These are phyloP conservation scores for Sebastolobus altivelis DNA, from an alignment of 2,797 vertebrate genomes.

Conservation along the genomic window DNA sequence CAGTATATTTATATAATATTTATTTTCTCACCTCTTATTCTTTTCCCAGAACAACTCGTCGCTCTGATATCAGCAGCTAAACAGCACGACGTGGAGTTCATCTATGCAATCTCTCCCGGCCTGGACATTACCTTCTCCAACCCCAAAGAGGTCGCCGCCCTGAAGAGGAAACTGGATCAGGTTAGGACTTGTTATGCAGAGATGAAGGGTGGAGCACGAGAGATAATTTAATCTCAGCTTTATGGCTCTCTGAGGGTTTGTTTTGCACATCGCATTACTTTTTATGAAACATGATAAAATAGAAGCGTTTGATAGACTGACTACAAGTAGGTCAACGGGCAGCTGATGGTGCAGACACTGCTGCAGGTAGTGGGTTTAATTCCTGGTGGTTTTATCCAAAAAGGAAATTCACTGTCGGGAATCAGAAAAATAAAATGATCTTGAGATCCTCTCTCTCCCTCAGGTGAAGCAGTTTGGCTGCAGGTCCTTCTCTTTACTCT, in stretches of 20 bases:
- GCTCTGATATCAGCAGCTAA: constrained; percentile 93
- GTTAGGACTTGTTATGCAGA: constrained; percentile 74
- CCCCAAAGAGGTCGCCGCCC: constrained; percentile 91
- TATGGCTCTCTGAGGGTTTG: constrained; percentile 35
- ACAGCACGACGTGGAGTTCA: constrained; percentile 91
- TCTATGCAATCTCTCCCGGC: constrained; percentile 98
- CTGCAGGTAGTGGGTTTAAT: constrained; percentile 2
- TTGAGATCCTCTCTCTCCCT: neutral
- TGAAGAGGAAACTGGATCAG: constrained; percentile 97
- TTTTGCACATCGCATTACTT: neutral
- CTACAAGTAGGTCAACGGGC: neutral
- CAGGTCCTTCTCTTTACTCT: constrained; percentile 95
- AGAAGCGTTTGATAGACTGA: neutral
- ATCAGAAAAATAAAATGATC: neutral
- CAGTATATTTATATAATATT: neutral
- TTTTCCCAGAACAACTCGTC: constrained; percentile 90
- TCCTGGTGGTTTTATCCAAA: neutral
- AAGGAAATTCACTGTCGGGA: neutral
- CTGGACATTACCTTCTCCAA: constrained; percentile 98
- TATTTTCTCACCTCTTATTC: constrained; percentile 27
- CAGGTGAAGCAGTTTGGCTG: constrained; percentile 96
- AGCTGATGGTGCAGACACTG: neutral
- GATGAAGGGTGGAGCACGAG: constrained; percentile 24
- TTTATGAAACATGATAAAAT: constrained; percentile 18
- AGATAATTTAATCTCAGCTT: constrained; percentile 30